Conservation (phyloP, 2,113 vertebrate genomes). For the Pelodiscus sinensis region DNA sequence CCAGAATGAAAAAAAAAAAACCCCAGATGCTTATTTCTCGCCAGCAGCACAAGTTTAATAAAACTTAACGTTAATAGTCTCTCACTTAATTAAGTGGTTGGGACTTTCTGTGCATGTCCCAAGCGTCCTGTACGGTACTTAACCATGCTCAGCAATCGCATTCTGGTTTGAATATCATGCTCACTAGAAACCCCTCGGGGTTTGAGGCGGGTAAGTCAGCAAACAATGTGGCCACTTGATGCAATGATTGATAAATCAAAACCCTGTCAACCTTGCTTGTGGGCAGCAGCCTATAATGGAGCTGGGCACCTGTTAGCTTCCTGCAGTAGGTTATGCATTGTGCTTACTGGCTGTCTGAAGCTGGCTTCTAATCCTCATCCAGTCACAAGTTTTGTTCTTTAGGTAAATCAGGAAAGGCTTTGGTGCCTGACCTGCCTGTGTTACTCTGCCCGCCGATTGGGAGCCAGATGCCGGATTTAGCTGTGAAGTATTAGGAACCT, state of each 20-base stretch:
- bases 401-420: accelerated
- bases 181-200: neutral
- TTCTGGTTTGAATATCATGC: neutral
- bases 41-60: conserved; percentile 54
- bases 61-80: conserved; percentile 44
- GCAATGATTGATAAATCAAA: accelerated
- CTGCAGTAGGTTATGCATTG: neutral
- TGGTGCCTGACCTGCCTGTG: accelerated
- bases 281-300: neutral
- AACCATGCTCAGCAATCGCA: neutral
- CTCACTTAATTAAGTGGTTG: conserved; percentile 57
- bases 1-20: neutral
- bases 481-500: neutral
- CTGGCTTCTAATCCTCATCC: neutral
- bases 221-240: neutral
- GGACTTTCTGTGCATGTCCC: conserved; percentile 38
- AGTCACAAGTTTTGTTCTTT: neutral
- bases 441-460: neutral
- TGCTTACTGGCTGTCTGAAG: accelerated
- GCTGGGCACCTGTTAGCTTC: neutral
- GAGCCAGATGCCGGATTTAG: accelerated
- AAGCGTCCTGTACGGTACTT: conserved; percentile 37
- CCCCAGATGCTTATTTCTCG: conserved; percentile 37
- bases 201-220: neutral
- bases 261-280: accelerated